Evolutionary conservation across 2,888 invertebrate genomes (phyloP), one percentile per base, ranked within the genome.

Genomic region (Tromatobia lineatoria): DNA sequence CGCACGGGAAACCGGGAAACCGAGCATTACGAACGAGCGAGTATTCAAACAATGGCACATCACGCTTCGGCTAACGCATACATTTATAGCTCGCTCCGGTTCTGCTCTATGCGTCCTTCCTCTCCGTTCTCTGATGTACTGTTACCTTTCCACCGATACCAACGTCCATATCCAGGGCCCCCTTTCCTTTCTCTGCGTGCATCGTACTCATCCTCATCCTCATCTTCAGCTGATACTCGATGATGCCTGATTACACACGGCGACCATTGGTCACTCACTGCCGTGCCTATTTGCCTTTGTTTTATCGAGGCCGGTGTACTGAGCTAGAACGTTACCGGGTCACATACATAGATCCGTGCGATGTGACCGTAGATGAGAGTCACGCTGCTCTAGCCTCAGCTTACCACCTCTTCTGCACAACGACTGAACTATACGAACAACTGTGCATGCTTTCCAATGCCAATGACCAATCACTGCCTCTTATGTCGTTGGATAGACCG

Each of bases 171-270:
- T n/a, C n/a, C 11, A 57, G 25, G 57, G 1, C 13, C 64, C n/a
- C 13, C 38, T 18, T 20, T 7, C 66, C 8, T 25, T 29, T 34
- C 29, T 15, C 25, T 45, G 52, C 73, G 11, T 34, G 57, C 23
- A 66, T 42, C 29, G 38, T 66, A 29, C 45, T 67, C 52, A 47
- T 73, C 79, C 29, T 47, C 67, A 45, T 67, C 38, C 59, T 59
- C 67, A 47, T 67, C 67, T 34, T 67, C 75, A 50, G 61, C 83
- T 73, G 80, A 83, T 82, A 79, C 87, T 83, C 88, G 85, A 86
- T 86, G 81, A 88, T 76, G 89, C 83, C 88, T 89, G 89, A 91
- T 89, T 89, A 88, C 88, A 86, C 88, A 85, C 74, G 86, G 87
- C 74, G 85, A 85, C 88, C 89, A 88, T 89, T 89, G 89, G 85